Evolutionary conservation across 2,797 vertebrate genomes (phyloP), one percentile per base, ranked within the genome.

Genomic region (Crax fasciolata): DNA sequence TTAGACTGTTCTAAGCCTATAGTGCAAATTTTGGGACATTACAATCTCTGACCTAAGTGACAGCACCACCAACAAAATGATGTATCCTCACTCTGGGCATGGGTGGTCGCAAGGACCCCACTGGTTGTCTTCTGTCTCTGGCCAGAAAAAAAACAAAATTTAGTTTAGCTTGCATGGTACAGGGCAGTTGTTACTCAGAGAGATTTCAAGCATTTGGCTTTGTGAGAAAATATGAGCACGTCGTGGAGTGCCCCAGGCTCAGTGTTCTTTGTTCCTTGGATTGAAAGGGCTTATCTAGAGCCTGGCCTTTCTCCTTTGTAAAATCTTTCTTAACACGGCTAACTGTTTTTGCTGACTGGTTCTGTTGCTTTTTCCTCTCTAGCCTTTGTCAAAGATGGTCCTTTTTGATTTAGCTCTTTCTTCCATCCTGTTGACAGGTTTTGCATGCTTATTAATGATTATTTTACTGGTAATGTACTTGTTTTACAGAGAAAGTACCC

Each of bases 291-390:
- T 86, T 83, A 14, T 35, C 21, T 66, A 4, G 38, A 48, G 32
- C 35, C 55, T 80, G 41, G 35, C 24, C 28, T 84, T 94, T 89
- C 83, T 23, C 25, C n/a, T 58, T 77, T 57, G 14, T 80, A 54
- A 68, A 58, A 24, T 8, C 20, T 68, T 55, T 68, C 10, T 62
- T 65, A 70, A 27, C 38, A 20, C 66, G 72, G n/a, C 12, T 75
- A 38, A 79, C 28, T 0, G 0, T 68, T 30, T 78, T 46, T 0
- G 0, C 27, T 18, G 19, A 0, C 28, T 49, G n/a, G 3, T 17
- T 86, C 17, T 67, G 11, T 55, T 88, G 20, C 15, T 44, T 75
- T 87, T 94, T 46, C 38, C 80, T 77, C 41, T 76, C 32, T 76
- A 38, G 13, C 25, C 13, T 65, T 85, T 80, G 49, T 75, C 32